A percentile compares a stretch with the other conserved stretches of the same genome.
phyloP scores from a whole-genome alignment of 2,113 vertebrate genomes.

The Sorex araneus region DNA sequence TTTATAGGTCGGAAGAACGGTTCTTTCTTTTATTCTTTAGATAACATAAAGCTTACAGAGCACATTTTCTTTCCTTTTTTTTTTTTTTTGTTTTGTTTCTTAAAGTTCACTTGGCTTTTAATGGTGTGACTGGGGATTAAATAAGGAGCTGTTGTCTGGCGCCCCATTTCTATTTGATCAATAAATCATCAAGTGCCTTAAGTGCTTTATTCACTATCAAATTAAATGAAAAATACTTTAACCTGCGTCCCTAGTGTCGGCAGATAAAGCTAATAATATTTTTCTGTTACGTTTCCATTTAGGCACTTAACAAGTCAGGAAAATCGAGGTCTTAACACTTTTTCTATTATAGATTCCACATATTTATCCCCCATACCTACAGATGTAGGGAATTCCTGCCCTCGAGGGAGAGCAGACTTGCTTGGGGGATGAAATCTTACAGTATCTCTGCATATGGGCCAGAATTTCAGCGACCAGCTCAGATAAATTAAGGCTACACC shows the following conservation, averaged over 20 bases:
- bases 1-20: constrained; percentile 85
- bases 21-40: constrained; percentile 78
- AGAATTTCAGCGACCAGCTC: constrained; percentile 11
- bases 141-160: constrained; percentile 88
- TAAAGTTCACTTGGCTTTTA: constrained; percentile 86
- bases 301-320: constrained; percentile 82
- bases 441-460: neutral
- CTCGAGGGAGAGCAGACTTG: constrained; percentile 22
- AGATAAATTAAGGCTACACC: neutral
- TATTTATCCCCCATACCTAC: constrained; percentile 32
- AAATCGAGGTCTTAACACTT: constrained; percentile 73
- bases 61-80: constrained; percentile 66
- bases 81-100: too few relatives aligned
- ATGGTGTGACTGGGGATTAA: constrained; percentile 87
- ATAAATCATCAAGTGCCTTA: constrained; percentile 91
- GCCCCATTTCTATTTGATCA: constrained; percentile 91
- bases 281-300: constrained; percentile 87
- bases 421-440: constrained; percentile 52
- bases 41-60: constrained; percentile 75
- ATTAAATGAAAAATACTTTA: constrained; percentile 92
- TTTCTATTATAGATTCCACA: neutral
- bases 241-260: constrained; percentile 87
- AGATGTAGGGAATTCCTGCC: neutral
- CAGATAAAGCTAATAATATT: constrained; percentile 89
- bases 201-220: constrained; percentile 90